A percentile compares a stretch with the other conserved stretches of the same genome.
These are phyloP conservation scores for Allophyes oxyacanthae DNA, from an alignment of 2,888 invertebrate species.

Conservation along the genomic window DNA sequence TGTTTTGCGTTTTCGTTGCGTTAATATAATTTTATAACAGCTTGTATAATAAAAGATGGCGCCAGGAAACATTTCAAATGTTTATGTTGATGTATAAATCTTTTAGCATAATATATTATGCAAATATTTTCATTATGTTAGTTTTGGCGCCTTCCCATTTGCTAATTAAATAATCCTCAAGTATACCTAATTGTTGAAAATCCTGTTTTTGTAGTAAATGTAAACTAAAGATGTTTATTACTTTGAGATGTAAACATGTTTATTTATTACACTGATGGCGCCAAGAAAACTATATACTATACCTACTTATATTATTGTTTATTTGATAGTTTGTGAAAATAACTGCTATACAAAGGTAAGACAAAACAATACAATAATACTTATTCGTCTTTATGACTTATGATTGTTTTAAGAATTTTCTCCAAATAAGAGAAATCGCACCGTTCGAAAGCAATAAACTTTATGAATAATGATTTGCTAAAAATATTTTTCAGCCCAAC, in stretches of 20 bases:
- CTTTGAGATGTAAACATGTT: slow-evolving; percentile 6
- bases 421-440: no score
- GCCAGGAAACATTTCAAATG: slow-evolving; percentile 45
- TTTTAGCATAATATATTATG: slow-evolving; percentile 31
- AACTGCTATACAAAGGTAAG: no score
- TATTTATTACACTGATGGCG: slow-evolving; percentile 35
- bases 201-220: slow-evolving; percentile 37
- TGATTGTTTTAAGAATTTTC: no score
- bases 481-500: no score
- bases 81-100: slow-evolving; percentile 46
- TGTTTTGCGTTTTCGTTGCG: slow-evolving; percentile 2
- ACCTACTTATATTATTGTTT: no score
- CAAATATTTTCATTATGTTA: slow-evolving; percentile 43
- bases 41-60: slow-evolving; percentile 43
- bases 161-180: slow-evolving; percentile 38
- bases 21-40: slow-evolving; percentile 33
- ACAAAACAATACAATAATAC: no score
- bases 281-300: slow-evolving; percentile 13
- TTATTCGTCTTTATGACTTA: no score
- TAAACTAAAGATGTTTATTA: slow-evolving; percentile 24
- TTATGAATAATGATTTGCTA: no score
- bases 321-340: no score
- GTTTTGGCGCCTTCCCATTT: slow-evolving; percentile 45
- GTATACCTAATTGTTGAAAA: slow-evolving; percentile 30
- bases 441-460: no score